Percentiles rank a stretch among this genome's conserved stretches.
Evolutionary conservation across 2,888 invertebrate species (phyloP).

Genomic region (Nemapogon koenigi): DNA sequence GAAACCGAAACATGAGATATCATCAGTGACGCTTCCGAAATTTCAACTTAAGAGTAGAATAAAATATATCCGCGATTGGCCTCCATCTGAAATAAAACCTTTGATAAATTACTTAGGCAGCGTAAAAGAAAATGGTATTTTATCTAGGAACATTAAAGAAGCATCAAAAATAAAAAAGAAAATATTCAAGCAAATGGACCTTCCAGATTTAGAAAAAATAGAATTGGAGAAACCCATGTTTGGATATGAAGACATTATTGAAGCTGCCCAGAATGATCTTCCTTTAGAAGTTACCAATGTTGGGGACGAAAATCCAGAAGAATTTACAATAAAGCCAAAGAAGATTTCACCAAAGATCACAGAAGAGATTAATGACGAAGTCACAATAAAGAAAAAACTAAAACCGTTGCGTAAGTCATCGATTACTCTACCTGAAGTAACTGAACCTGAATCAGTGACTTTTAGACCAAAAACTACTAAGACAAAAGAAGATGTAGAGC

Average conservation of each 20-base stretch:
- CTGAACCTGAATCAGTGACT: conserved; percentile 79
- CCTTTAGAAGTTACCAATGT: conserved; percentile 23
- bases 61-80: conserved; percentile 65
- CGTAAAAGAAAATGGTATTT: conserved; percentile 67
- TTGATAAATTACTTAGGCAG: conserved; percentile 60
- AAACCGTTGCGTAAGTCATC: conserved; percentile 71
- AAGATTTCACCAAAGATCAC: conserved; percentile 48
- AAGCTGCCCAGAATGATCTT: conserved; percentile 27
- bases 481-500: conserved; percentile 86
- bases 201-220: conserved; percentile 59
- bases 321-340: conserved; percentile 45
- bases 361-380: conserved; percentile 63
- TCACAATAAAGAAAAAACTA: conserved; percentile 78
- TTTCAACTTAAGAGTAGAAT: conserved; percentile 77
- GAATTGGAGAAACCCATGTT: conserved; percentile 65
- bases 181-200: conserved; percentile 60
- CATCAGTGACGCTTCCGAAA: conserved; percentile 63
- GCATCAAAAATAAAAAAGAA: conserved; percentile 69
- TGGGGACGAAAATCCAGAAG: conserved; percentile 35
- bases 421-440: conserved; percentile 73
- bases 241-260: conserved; percentile 53
- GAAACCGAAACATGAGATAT: conserved; percentile 51
- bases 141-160: conserved; percentile 76
- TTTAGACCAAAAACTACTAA: conserved; percentile 78
- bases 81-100: conserved; percentile 62